A percentile compares a stretch with the other conserved stretches of the same genome.
Evolutionary conservation across 2,113 vertebrate genomes (phyloP).

Genomic region (Grammomys surdaster): DNA sequence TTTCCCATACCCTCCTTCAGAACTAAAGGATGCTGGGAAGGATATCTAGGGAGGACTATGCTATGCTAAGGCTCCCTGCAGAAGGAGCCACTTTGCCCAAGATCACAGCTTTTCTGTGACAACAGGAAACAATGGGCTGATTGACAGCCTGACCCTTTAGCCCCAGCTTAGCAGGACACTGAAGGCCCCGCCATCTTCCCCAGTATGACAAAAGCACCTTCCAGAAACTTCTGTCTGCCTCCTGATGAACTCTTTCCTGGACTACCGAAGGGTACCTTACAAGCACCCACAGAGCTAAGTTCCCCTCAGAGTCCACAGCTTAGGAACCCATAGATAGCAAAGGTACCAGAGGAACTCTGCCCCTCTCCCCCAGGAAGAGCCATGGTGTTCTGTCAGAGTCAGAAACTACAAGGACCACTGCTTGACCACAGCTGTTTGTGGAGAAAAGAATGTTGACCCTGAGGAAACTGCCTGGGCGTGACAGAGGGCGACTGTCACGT

Average conservation of each 20-base stretch:
- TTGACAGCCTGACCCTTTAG: neutral
- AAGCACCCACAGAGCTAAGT: neutral
- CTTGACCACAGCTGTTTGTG: neutral
- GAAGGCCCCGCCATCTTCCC: neutral
- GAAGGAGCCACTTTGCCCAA: neutral
- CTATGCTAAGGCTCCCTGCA: neutral
- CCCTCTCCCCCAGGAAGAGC: neutral
- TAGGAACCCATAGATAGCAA: neutral
- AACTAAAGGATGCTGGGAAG: neutral
- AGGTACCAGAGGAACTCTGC: neutral
- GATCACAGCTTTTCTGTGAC: neutral
- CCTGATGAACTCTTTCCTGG: neutral
- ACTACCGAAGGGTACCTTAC: neutral
- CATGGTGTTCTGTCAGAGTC: accelerated
- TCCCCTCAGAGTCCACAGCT: neutral
- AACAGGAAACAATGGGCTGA: neutral
- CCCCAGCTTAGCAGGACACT: neutral
- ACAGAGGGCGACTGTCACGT: neutral
- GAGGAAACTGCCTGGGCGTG: accelerated
- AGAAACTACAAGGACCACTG: neutral
- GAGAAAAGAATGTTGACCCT: neutral
- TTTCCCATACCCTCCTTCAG: neutral
- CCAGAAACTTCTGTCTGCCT: neutral
- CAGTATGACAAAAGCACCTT: accelerated
- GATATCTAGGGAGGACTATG: neutral